Evolutionary conservation across 1,140 invertebrate species (phyloP).

Genomic region (Drosophila parvula): DNA sequence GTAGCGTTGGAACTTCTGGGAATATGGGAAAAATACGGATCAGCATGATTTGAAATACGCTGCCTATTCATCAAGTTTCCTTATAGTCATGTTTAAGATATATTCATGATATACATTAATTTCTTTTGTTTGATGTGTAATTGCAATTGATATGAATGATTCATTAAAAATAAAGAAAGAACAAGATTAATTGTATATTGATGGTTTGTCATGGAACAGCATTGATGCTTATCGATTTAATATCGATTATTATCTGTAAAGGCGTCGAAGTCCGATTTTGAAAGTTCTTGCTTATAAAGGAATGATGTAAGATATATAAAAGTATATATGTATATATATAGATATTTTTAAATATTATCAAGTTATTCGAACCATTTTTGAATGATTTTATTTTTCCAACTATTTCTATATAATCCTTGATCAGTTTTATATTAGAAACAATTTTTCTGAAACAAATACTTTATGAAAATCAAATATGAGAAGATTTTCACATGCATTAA

Average conservation of each 20-base stretch:
- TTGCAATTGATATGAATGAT: neutral
- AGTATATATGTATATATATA: no score
- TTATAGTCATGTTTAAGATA: neutral
- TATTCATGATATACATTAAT: neutral
- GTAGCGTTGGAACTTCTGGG: neutral
- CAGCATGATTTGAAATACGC: conserved; percentile 5
- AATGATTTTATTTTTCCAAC: neutral
- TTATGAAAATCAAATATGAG: neutral
- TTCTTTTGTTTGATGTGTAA: neutral
- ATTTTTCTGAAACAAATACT: neutral
- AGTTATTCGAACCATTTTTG: neutral
- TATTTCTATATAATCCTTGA: neutral
- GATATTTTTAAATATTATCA: no score
- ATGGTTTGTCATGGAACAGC: no score
- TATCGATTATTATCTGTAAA: neutral
- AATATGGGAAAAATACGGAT: neutral
- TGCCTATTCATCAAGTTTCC: neutral
- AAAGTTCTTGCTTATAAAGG: no score
- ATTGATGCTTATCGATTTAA: neutral
- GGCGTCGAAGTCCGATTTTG: neutral
- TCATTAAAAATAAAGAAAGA: neutral
- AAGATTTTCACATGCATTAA: neutral
- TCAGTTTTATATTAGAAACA: neutral
- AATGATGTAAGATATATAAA: no score
- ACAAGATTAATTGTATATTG: neutral